These are phyloP conservation scores for Gambusia yucatana DNA, from an alignment of 2,797 vertebrate genomes.

Conservation along the genomic window DNA sequence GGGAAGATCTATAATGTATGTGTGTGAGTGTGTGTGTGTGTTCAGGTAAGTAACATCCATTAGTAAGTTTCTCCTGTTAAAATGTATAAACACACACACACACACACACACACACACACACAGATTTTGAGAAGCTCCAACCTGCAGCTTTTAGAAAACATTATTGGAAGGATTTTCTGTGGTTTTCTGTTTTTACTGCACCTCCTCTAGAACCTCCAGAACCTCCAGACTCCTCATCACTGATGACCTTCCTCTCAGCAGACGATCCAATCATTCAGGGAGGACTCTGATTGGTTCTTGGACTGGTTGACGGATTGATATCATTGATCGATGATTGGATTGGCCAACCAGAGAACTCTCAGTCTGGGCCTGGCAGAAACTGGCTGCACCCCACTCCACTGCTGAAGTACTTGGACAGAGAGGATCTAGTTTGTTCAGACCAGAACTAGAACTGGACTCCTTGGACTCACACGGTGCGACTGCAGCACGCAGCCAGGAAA, in stretches of 20 bases:
- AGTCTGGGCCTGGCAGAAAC: background rate
- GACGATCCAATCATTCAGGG: background rate
- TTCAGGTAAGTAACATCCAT: slow-evolving; percentile 5
- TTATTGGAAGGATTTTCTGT: slow-evolving; percentile 11
- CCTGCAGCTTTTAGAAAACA: slow-evolving; percentile 6
- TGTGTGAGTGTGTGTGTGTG: slow-evolving; percentile 40
- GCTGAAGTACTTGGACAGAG: background rate
- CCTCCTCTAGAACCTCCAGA: background rate
- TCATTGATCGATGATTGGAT: background rate
- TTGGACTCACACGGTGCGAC: too few species aligned
- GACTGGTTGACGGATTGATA: background rate
- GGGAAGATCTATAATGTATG: slow-evolving; percentile 67
- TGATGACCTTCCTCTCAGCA: background rate
- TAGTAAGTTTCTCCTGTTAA: slow-evolving; percentile 48
- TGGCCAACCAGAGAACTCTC: background rate
- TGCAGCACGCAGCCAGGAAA: too few species aligned
- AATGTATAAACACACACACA: slow-evolving; percentile 42
- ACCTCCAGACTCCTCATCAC: background rate
- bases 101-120: slow-evolving; percentile 16
- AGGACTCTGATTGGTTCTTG: background rate
- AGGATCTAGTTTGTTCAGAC: background rate
- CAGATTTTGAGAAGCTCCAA: background rate
- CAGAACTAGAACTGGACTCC: background rate
- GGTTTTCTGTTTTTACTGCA: background rate
- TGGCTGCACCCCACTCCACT: background rate